Percentiles rank a stretch among this genome's conserved stretches.
Conservation (phyloP, 2,113 vertebrate genomes). For the Paracyprichromis sp. region DNA sequence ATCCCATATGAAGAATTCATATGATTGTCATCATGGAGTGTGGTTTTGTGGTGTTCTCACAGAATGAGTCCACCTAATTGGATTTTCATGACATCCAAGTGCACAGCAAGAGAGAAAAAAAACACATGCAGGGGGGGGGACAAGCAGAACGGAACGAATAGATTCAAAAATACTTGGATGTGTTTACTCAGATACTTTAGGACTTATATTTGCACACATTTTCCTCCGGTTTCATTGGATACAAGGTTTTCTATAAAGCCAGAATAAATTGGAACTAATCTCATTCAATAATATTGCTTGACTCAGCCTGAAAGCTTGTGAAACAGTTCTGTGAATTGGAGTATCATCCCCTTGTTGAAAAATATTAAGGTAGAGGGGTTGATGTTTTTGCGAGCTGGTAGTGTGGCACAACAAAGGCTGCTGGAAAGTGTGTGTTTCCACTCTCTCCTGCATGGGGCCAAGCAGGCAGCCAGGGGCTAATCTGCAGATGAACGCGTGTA, state of each 20-base stretch:
- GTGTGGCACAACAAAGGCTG: conserved; percentile 8
- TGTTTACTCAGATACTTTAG: background rate
- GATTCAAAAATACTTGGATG: background rate
- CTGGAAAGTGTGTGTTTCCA: conserved; percentile 9
- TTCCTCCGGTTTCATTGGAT: background rate
- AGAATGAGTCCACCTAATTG: conserved; percentile 62
- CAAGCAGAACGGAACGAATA: background rate
- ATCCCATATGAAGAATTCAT: conserved; percentile 59
- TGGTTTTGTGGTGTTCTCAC: conserved; percentile 29
- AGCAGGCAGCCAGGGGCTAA: conserved; percentile 34
- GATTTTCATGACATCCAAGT: conserved; percentile 50
- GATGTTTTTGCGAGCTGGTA: conserved; percentile 19
- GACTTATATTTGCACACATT: background rate
- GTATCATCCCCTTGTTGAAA: background rate
- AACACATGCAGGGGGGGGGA: background rate
- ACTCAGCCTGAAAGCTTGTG: background rate
- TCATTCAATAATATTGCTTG: background rate
- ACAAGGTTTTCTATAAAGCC: background rate
- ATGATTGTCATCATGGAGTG: conserved; percentile 38
- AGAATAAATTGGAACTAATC: background rate
- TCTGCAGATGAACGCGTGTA: conserved; percentile 35
- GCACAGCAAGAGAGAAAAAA: background rate
- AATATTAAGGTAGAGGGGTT: conserved; percentile 21
- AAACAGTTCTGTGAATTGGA: background rate
- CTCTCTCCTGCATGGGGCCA: conserved; percentile 6